Evolutionary conservation across 92 coral and sea anemone species (phyloP).

Genomic region (Paramuricea clavata): DNA sequence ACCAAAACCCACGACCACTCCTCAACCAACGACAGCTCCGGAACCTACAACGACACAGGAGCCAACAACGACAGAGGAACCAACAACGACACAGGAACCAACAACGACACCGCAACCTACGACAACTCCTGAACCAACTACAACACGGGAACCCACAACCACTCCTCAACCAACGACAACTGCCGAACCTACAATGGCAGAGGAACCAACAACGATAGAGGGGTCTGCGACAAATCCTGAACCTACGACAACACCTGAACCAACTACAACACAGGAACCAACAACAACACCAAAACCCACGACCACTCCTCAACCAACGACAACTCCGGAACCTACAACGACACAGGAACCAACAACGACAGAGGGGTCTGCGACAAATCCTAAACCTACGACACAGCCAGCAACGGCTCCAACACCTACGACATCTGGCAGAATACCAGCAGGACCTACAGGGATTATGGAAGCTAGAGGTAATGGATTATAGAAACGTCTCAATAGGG

Average conservation of each 20-base stretch:
- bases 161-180: constrained; percentile 12
- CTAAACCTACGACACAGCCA: neutral
- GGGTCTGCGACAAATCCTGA: neutral
- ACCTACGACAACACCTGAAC: constrained; percentile 23
- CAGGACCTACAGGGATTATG: neutral
- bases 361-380: neutral
- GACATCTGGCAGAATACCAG: constrained; percentile 10
- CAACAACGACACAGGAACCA: neutral
- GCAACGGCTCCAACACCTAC: neutral
- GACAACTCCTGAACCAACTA: neutral
- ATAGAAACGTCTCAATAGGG: neutral
- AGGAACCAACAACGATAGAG: neutral
- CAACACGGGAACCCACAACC: neutral
- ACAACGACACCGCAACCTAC: constrained; percentile 4
- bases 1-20: neutral
- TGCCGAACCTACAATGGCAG: neutral
- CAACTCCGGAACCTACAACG: neutral
- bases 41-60: constrained; percentile 12
- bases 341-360: neutral
- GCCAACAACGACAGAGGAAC: neutral
- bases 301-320: constrained; percentile 1
- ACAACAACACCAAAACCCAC: neutral
- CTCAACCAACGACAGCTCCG: neutral
- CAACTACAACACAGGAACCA: neutral
- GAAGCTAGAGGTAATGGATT: neutral